Conservation (phyloP, 2,113 vertebrate species). For the Irena cyanogastra region DNA sequence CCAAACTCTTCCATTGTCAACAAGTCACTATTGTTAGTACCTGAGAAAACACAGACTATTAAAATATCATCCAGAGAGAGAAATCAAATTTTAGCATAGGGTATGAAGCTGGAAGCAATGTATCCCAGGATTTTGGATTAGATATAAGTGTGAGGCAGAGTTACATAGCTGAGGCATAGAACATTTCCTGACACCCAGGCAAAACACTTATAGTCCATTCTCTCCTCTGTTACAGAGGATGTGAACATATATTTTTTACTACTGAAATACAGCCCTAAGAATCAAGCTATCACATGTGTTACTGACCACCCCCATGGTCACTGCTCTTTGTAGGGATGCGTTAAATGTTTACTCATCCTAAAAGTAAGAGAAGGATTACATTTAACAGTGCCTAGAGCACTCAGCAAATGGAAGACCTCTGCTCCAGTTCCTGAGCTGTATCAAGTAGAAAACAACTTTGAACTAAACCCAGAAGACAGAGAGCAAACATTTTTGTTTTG, state of each 20-base stretch:
- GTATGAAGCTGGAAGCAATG: neutral
- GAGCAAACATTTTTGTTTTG: neutral
- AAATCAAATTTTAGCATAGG: neutral
- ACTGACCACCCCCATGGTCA: no score
- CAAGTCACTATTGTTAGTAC: neutral
- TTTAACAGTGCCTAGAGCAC: neutral
- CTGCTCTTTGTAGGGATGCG: neutral
- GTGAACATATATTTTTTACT: neutral
- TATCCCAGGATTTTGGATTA: neutral
- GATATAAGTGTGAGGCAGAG: neutral
- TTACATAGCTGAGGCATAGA: neutral
- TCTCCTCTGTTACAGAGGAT: neutral
- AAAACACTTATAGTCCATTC: neutral
- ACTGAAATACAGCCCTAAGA: neutral
- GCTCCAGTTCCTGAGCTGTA: neutral
- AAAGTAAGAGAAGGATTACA: neutral
- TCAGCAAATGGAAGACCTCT: neutral
- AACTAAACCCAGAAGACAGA: neutral
- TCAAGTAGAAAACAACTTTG: neutral
- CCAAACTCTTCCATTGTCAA: neutral
- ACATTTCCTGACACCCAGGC: neutral
- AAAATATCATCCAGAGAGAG: neutral
- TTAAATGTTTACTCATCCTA: neutral
- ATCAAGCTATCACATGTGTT: neutral
- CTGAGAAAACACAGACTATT: neutral